phyloP scores from a whole-genome alignment of 2,113 vertebrate species.

The Hippocampus zosterae region DNA sequence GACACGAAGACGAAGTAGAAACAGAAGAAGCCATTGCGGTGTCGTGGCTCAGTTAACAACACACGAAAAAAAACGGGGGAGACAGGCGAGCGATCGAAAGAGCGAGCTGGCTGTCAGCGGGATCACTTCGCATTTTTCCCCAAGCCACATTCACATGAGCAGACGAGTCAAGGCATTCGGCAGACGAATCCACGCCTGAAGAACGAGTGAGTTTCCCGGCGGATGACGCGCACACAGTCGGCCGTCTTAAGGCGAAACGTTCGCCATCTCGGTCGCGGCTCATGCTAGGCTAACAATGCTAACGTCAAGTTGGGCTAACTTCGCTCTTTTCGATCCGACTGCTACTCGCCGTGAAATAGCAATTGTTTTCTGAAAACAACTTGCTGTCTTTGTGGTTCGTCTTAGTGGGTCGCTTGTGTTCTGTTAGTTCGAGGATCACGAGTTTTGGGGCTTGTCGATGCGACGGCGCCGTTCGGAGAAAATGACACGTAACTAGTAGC shows the following conservation, averaged over 20 bases:
- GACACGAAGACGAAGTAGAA: neutral
- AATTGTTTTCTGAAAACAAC: no score
- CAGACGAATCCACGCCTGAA: conserved; percentile 41
- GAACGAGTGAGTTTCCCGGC: conserved; percentile 55
- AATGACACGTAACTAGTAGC: conserved; percentile 67
- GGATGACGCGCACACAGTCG: neutral
- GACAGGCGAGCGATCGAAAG: neutral
- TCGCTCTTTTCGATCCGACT: neutral
- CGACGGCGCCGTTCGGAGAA: conserved; percentile 52
- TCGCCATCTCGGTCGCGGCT: conserved; percentile 45
- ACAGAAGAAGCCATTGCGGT: conserved; percentile 70
- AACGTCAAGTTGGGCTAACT: conserved; percentile 27
- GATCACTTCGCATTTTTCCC: conserved; percentile 19
- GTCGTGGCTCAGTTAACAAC: conserved; percentile 77
- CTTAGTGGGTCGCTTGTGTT: no score
- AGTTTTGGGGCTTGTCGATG: conserved; percentile 5
- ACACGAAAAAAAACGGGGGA: conserved; percentile 38
- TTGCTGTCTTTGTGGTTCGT: neutral
- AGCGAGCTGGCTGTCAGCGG: conserved; percentile 31
- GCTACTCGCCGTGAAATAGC: neutral
- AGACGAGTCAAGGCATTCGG: conserved; percentile 20
- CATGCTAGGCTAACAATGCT: conserved; percentile 45
- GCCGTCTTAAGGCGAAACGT: conserved; percentile 7
- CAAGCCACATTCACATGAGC: conserved; percentile 41
- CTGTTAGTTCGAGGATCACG: neutral